Percentiles rank a stretch among this genome's conserved stretches.
Conservation (phyloP, 2,888 invertebrate species). For the Campaea margaritaria region DNA sequence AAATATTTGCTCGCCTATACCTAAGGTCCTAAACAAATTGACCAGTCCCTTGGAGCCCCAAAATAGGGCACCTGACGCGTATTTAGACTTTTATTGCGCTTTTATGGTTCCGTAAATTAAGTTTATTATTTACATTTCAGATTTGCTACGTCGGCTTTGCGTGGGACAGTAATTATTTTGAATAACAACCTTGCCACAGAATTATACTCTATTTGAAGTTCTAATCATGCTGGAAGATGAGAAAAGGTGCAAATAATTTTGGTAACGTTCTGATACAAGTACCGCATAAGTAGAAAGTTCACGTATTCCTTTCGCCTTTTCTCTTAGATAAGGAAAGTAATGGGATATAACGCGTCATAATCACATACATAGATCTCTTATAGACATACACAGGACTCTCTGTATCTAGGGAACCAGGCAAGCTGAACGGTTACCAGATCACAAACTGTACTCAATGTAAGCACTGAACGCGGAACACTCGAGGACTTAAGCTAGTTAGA, state of each 20-base stretch:
- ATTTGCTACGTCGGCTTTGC: constrained; percentile 59
- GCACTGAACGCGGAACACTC: no score
- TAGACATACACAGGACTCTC: no score
- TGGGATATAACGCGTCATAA: no score
- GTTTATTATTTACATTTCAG: constrained; percentile 46
- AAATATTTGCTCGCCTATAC: constrained; percentile 22
- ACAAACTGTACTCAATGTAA: no score
- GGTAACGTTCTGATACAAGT: no score
- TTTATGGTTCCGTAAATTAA: constrained; percentile 57
- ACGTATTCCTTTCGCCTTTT: no score
- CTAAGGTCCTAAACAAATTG: constrained; percentile 71
- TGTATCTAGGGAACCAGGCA: no score
- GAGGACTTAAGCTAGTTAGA: background rate
- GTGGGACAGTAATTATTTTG: constrained; percentile 28
- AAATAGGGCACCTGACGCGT: constrained; percentile 44
- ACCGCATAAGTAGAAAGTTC: no score
- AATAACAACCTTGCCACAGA: constrained; percentile 3
- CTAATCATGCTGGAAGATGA: background rate
- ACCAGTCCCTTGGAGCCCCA: constrained; percentile 52
- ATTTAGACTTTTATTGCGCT: constrained; percentile 63
- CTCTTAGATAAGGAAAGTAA: no score
- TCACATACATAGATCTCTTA: no score
- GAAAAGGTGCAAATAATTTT: no score
- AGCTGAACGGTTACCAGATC: no score
- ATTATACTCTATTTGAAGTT: background rate